phyloP scores from a whole-genome alignment of 35 echinoderm and acorn worm genomes.

The Eucidaris tribuloides region DNA sequence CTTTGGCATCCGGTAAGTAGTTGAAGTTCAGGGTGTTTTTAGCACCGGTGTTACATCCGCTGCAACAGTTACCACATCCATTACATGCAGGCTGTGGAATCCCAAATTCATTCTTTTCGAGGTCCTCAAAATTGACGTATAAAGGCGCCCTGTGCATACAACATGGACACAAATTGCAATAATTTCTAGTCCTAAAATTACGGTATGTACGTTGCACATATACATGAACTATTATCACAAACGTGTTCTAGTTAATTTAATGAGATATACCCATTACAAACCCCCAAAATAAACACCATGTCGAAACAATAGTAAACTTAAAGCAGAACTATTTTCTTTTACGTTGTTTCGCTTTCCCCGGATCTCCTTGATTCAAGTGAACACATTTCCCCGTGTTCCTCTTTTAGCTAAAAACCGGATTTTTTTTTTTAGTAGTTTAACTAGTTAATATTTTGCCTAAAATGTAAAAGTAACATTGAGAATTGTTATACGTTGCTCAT shows the following conservation, averaged over 20 bases:
- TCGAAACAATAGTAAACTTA: too few species aligned
- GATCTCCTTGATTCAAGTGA: background rate
- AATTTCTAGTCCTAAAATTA: too few species aligned
- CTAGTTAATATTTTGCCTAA: background rate
- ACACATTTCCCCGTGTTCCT: background rate
- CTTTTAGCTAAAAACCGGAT: background rate
- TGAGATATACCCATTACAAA: background rate
- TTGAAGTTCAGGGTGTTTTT: constrained; percentile 78
- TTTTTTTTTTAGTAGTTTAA: background rate
- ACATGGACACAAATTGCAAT: background rate
- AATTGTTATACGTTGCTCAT: too few species aligned
- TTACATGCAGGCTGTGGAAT: constrained; percentile 54
- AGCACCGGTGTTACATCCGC: constrained; percentile 67
- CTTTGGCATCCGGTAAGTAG: constrained; percentile 65
- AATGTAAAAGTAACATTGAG: background rate
- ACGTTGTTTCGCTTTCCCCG: too few species aligned
- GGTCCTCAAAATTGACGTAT: constrained; percentile 19
- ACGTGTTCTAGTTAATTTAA: background rate
- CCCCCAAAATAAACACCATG: background rate
- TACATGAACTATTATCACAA: background rate
- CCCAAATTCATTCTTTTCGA: constrained; percentile 18
- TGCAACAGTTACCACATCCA: constrained; percentile 61
- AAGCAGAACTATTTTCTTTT: background rate
- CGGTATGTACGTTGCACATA: background rate
- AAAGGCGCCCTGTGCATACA: background rate